Base-by-base conservation (phyloP, 2,888 invertebrate species). In the Acanthococcus lagerstroemiae region DNA sequence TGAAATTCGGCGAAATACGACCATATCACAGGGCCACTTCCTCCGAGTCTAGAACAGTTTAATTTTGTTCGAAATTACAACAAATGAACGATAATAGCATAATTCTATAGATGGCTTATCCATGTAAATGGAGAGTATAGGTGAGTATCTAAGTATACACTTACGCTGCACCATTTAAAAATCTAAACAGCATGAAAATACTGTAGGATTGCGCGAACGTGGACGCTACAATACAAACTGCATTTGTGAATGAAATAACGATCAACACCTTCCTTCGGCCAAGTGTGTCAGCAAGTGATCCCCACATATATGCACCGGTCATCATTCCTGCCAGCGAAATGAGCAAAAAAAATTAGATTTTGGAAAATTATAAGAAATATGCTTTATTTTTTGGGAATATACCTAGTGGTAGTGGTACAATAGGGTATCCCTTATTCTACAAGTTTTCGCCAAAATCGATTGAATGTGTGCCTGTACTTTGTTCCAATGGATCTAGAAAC, bases 1-100 rank as follows among this genome's bases (percentile, higher is more conserved):
- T 94, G 93, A 77, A 94, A 94, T 79, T 94, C 94, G 68, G 91
- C 90, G 77, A 91, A 94, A 78, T 94, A 94, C 22, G 93, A 90
- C 90, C 93, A 94, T 77, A 94, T 90, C 70, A 94, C 92, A 68
- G 94, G 94, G 75, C 93, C 88, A 74, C 88, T 90, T 70, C 90
- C 90, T 72, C 90, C 90, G 72, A 90, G 82, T 70, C 90, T 90
- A 77, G 57, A 80, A 78, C 55, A 69, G 69, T 19, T 60, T 44
- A 21, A 26, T 19, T 1, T 37, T 37, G 37, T 37, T 37, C 37
- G 37, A 9, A 2, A 15, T 37, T 3, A 37, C 3, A n/a, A 37
- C 37, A 37, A 37, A 37, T 37, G 37, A 37, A 37, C n/a, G n/a
- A n/a, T n/a, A n/a, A n/a, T n/a, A n/a, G n/a, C n/a, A n/a, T n/a